Evolutionary conservation across 2,113 vertebrate genomes (phyloP), one percentile per base, ranked within the genome.

Genomic region (Amia ocellicauda): DNA sequence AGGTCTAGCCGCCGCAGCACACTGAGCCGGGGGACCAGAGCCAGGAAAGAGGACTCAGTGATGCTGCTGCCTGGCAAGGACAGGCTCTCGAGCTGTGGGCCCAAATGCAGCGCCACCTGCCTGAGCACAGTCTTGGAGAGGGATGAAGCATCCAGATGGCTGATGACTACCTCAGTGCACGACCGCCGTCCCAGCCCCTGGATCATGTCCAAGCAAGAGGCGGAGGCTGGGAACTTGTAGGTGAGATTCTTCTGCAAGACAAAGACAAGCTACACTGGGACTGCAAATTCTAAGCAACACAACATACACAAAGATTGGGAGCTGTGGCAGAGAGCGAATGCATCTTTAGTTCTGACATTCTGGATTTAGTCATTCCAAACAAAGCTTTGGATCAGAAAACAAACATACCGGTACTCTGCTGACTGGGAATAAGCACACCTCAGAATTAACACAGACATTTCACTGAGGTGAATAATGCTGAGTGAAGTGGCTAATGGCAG

Each of bases 191-290:
- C 73, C 65, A 93, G 85, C 27, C 60, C 67, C 36, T 76, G 72
- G 69, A 94, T 83, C 63, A 86, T 73, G 7, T 74, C 80, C 69
- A 93, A 68, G 5, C 90, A 90, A 2, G 86, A 77, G 4, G 79
- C 72, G 1, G 85, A 83, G n/a, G 81, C 85, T 0, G 91, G 91
- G 62, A 94, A 89, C 74, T 75, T 79, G 84, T 89, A 93, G 0
- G 61, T 82, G 43, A 86, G 51, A 0, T 79, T 83, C 26, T 70
- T 88, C 93, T 93, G 67, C 16, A 69, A 66, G 23, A 36, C 31
- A 36, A 36, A 5, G 11, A 7, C 31, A 36, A 36, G n/a, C n/a
- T n/a, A n/a, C n/a, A n/a, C n/a, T n/a, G n/a, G n/a, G n/a, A n/a
- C n/a, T n/a, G n/a, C n/a, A n/a, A n/a, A n/a, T n/a, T n/a, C n/a